Base-by-base conservation (phyloP, 2,113 vertebrate genomes). In the Etheostoma cragini region DNA sequence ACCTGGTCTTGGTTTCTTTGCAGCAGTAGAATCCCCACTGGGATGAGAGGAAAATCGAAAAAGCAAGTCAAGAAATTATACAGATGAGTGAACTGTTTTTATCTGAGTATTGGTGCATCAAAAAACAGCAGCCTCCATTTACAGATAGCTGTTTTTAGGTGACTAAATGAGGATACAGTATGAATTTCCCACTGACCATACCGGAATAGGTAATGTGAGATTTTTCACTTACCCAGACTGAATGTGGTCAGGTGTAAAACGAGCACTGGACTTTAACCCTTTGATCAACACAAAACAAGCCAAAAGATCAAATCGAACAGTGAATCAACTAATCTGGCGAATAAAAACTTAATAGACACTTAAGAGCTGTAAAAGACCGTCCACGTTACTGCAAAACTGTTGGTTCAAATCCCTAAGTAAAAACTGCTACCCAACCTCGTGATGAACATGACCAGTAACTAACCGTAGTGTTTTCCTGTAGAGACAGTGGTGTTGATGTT, bases 1-100 rank as follows among this genome's bases (percentile, higher is more conserved):
- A 97, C 96, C 96, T 96, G 96, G 94, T 88, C 69, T 79, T 21
- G 93, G 54, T 92, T 94, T 92, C 93, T 95, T 95, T 22, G 61
- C 74, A 57, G 92, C 88, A 61, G 69, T 24, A 87, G 83, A 90
- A 68, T 91, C 87, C 6, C 42, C 86, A 60, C 94, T 95, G 87
- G 53, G 67, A 74, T 46, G 75, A 70, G 70, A 1, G n/a, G 65
- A 5, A 71, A 30, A 72, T 8, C n/a, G 2, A 42, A 73, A 63
- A 66, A 0, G 57, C 0, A 73, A 22, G 15, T 66, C 6, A 79
- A 22, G 33, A 5, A 47, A 72, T 3, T 33, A 8, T 7, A 47
- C n/a, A n/a, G 45, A 15, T 33, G 17, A 63, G 8, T 13, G 17
- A 50, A 47, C 16, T 14, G 5, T 15, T 42, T 45, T 15, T 63